These are phyloP conservation scores for Siphamia tubifer DNA, from an alignment of 2,113 vertebrate species.

Conservation along the genomic window DNA sequence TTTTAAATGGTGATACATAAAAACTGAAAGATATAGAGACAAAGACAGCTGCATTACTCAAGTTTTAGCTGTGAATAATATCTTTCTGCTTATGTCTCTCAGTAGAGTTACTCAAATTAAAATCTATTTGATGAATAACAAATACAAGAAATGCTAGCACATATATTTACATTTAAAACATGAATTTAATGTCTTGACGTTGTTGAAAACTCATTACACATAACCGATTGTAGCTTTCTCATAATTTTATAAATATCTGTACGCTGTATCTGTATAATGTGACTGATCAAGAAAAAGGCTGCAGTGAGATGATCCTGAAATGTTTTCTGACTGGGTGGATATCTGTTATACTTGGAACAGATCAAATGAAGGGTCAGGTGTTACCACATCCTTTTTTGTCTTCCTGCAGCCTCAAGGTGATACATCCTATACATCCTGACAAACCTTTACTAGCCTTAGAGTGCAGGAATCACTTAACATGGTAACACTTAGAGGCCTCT, in stretches of 20 bases:
- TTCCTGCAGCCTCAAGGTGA: slow-evolving; percentile 1
- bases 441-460: neutral
- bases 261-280: no score
- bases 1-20: no score
- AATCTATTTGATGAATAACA: neutral
- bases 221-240: no score
- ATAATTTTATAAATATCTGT: no score
- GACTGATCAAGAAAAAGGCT: no score
- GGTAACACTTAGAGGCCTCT: neutral
- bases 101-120: no score
- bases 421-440: neutral
- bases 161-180: neutral
- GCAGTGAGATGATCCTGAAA: no score
- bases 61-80: no score
- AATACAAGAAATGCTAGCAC: neutral
- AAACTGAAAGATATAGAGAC: no score
- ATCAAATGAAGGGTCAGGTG: neutral
- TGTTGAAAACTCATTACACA: neutral
- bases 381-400: neutral
- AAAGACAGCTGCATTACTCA: no score
- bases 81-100: no score
- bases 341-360: neutral
- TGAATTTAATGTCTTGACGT: neutral
- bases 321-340: no score
- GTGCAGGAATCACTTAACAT: slow-evolving; percentile 16